Base-by-base conservation (phyloP, 2,888 invertebrate species). In the Philonicus albiceps region DNA sequence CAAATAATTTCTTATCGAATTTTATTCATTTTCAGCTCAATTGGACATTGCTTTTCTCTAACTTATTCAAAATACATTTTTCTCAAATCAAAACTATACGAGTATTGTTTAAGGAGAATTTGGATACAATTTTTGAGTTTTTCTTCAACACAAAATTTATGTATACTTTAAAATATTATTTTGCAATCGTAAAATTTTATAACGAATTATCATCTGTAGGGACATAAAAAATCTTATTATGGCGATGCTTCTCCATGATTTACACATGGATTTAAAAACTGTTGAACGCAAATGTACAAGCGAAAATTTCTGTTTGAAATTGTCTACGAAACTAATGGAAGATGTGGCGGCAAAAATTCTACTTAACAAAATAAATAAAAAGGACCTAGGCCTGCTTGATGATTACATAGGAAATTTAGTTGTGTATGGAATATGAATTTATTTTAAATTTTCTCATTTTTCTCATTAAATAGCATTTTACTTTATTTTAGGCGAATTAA, bases 101-200 rank as follows among this genome's bases (percentile, higher is more conserved):
- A 27, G 7, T 87, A 5, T 40, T 87, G 40, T 87, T 86, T 40
- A 87, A 87, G 19, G 84, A 84, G 13, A 34, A 76, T 1, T 53
- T 87, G 27, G 87, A 87, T 16, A 76, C 55, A 43, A 76, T 87
- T 7, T 84, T 87, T 53, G 22, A 83, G 30, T 87, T 83, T 31
- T 87, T 86, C 55, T 5, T 31, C 0, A 34, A 75, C 8, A 64
- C 49, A n/a, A 72, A 81, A 7, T 78, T 87, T 31, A 34, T 16
- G 87, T 87, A 86, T 22, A 72, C 34, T 3, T 3, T 16, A 1
- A 43, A 43, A 55, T 19, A 40, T 64, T 76, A 2, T 40, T 43
- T 40, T 40, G 6, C 34, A 11, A 7, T 43, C 7, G 7, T 31
- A 40, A 31, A n/a, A 34, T 83, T 81, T 22, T 86, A 0, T 22